A percentile compares a stretch with the other conserved stretches of the same genome.
These are phyloP conservation scores for Orthosia gracilis DNA, from an alignment of 2,888 invertebrate species.

Conservation along the genomic window DNA sequence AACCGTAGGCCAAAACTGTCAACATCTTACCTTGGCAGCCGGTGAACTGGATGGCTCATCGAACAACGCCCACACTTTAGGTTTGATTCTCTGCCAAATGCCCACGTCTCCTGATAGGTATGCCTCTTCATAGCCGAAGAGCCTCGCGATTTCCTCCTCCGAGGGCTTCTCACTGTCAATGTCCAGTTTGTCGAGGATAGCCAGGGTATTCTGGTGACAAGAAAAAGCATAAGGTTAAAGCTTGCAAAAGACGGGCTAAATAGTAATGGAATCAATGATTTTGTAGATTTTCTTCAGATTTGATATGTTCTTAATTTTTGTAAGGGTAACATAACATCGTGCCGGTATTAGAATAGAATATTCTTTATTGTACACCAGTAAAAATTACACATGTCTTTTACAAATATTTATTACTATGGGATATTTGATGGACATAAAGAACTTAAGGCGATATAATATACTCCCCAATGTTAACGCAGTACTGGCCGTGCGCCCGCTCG, in stretches of 20 bases:
- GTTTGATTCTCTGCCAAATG: slow-evolving; percentile 97
- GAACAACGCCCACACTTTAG: slow-evolving; percentile 98
- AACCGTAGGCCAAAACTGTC: too few relatives aligned
- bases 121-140: slow-evolving; percentile 97
- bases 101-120: slow-evolving; percentile 95
- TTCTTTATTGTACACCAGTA: too few relatives aligned
- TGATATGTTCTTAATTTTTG: too few relatives aligned
- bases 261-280: not conserved
- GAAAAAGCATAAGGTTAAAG: not conserved
- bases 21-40: slow-evolving; percentile 94
- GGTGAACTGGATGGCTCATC: slow-evolving; percentile 99
- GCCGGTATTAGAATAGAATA: too few relatives aligned
- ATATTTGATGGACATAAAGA: too few relatives aligned
- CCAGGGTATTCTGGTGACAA: slow-evolving; percentile 96
- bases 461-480: too few relatives aligned
- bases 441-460: too few relatives aligned
- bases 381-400: too few relatives aligned
- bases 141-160: slow-evolving; percentile 97
- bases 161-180: slow-evolving; percentile 98
- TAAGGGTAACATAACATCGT: too few relatives aligned
- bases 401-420: too few relatives aligned
- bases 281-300: not conserved
- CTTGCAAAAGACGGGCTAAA: not conserved
- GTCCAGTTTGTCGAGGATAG: slow-evolving; percentile 98
- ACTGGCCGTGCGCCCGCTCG: too few relatives aligned